Evolutionary conservation across 2,888 invertebrate genomes (phyloP).

Genomic region (Prenolepis imparis): DNA sequence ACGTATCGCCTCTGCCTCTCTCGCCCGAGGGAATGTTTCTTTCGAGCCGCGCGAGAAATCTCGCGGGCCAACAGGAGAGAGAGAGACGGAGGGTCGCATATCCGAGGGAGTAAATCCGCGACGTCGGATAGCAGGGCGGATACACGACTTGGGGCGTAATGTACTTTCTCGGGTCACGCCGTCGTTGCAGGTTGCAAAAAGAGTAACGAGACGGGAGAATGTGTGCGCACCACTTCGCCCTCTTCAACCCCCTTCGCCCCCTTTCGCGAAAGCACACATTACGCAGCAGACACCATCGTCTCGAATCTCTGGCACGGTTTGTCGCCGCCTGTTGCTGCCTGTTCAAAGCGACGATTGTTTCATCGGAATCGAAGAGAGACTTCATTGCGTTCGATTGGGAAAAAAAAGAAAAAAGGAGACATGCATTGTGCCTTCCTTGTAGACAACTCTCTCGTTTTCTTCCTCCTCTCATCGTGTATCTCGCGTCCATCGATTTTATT

Average conservation of each 20-base stretch:
- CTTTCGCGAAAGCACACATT: background rate
- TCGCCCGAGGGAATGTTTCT: conserved; percentile 24
- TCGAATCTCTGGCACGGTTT: conserved; percentile 51
- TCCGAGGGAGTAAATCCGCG: conserved; percentile 23
- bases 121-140: conserved; percentile 23
- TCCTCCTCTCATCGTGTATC: background rate
- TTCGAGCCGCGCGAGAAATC: conserved; percentile 37
- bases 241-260: background rate
- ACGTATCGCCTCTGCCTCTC: conserved; percentile 26
- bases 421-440: too few relatives aligned
- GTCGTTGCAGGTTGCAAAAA: conserved; percentile 10
- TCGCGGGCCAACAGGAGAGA: background rate
- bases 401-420: background rate
- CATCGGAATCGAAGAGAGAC: conserved; percentile 1
- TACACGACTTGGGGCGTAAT: conserved; percentile 42
- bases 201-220: conserved; percentile 23
- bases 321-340: conserved; percentile 72
- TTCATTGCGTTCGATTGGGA: conserved; percentile 1
- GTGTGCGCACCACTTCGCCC: background rate
- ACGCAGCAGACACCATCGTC: conserved; percentile 1
- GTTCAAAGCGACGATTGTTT: conserved; percentile 33
- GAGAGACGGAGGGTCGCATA: too few relatives aligned
- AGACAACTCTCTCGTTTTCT: background rate
- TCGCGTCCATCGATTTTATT: background rate
- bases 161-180: conserved; percentile 45